These are phyloP conservation scores for Atta colombica DNA, from an alignment of 1,140 invertebrate genomes.

Conservation along the genomic window DNA sequence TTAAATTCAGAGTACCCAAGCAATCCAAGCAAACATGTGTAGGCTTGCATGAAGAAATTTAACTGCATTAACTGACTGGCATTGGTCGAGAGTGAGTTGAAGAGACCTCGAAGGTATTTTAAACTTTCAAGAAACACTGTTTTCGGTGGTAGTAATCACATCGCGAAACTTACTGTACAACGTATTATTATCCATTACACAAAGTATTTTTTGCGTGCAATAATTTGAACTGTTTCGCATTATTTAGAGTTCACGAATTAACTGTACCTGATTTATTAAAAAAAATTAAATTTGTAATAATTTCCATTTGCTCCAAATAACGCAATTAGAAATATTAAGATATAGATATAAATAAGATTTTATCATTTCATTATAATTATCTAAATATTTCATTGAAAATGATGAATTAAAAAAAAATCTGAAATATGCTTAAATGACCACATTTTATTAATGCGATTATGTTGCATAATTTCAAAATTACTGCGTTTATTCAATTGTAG, in stretches of 20 bases:
- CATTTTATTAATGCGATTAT: constrained; percentile 33
- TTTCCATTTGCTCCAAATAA: background rate
- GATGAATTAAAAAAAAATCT: constrained; percentile 15
- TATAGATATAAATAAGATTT: background rate
- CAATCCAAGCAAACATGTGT: constrained; percentile 20
- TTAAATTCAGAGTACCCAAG: constrained; percentile 29
- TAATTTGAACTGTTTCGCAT: background rate
- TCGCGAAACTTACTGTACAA: constrained; percentile 5
- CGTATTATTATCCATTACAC: background rate
- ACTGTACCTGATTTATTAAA: background rate
- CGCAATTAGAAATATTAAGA: background rate
- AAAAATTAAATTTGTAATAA: too few species aligned
- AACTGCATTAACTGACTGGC: constrained; percentile 55
- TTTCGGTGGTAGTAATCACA: constrained; percentile 38
- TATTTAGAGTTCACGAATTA: background rate
- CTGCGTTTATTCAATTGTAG: constrained; percentile 13
- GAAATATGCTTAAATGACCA: background rate
- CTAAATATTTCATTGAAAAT: background rate
- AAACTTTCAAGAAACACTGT: constrained; percentile 63
- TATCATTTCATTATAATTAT: constrained; percentile 32
- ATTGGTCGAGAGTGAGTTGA: constrained; percentile 33
- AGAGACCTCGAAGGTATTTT: constrained; percentile 66
- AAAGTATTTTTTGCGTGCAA: background rate
- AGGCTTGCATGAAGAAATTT: constrained; percentile 54
- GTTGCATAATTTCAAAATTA: background rate